These are phyloP conservation scores for Eretmocerus hayati DNA, from an alignment of 2,888 invertebrate species.

Conservation along the genomic window DNA sequence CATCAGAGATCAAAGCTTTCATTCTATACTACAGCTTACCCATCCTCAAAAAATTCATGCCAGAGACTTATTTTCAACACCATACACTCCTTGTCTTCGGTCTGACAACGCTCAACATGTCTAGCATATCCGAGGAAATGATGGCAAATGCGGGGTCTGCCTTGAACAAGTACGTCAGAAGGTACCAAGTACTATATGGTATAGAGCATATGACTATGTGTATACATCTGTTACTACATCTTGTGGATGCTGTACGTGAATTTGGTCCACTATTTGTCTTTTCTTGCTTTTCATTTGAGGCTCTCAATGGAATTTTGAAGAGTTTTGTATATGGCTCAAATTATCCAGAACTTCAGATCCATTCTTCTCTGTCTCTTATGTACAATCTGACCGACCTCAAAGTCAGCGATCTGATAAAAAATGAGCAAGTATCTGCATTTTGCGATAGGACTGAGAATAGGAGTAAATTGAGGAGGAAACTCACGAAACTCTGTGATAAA, in stretches of 20 bases:
- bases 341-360: not conserved
- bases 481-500: no score
- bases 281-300: not conserved
- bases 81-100: slow-evolving; percentile 20
- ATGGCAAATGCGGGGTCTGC: not conserved
- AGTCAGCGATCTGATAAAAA: no score
- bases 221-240: not conserved
- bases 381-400: not conserved
- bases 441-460: no score
- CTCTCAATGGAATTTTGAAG: not conserved
- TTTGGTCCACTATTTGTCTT: not conserved
- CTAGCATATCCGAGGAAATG: not conserved
- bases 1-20: slow-evolving; percentile 22
- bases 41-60: slow-evolving; percentile 22
- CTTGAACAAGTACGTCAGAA: not conserved
- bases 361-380: not conserved
- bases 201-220: not conserved
- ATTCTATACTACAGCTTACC: slow-evolving; percentile 23
- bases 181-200: not conserved
- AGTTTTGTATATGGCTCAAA: not conserved
- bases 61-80: slow-evolving; percentile 20
- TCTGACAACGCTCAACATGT: slow-evolving; percentile 17
- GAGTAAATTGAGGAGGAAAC: no score
- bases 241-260: not conserved
- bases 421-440: no score